Evolutionary conservation across 2,888 invertebrate species (phyloP).

Genomic region (Cantharis rufa): DNA sequence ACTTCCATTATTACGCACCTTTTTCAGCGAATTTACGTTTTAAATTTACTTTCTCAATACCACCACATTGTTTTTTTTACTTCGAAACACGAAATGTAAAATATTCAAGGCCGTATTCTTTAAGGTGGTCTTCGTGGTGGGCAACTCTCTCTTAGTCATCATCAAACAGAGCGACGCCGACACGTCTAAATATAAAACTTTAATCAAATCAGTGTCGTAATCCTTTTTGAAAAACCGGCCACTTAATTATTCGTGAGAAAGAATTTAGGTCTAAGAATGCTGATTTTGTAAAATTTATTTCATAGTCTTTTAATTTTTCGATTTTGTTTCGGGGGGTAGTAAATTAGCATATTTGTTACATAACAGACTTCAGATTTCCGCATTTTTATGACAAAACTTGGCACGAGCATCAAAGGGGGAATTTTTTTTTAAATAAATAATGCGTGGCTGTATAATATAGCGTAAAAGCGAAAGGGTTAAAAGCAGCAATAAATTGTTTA

Average conservation of each 20-base stretch:
- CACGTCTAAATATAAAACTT: background rate
- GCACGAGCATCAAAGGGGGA: background rate
- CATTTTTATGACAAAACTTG: background rate
- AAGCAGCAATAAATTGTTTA: background rate
- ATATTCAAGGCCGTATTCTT: background rate
- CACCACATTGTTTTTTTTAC: background rate
- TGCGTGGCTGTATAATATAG: background rate
- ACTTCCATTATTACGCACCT: background rate
- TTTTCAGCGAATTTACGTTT: background rate
- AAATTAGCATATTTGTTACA: background rate
- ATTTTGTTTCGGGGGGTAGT: background rate
- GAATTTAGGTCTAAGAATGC: background rate
- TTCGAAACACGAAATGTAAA: background rate
- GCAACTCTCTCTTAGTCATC: conserved; percentile 2
- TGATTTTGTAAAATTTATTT: background rate
- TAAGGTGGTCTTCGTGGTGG: background rate
- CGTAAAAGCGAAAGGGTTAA: background rate
- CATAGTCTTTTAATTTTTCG: background rate
- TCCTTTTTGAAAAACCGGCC: background rate
- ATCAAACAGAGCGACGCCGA: background rate
- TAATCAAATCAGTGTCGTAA: background rate
- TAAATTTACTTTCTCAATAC: background rate
- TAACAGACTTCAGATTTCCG: background rate
- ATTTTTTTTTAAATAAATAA: background rate
- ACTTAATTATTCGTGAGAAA: background rate